Percentiles rank a stretch among this genome's conserved stretches.
Conservation (phyloP, 2,797 vertebrate species). For the Alfaro cultratus region DNA sequence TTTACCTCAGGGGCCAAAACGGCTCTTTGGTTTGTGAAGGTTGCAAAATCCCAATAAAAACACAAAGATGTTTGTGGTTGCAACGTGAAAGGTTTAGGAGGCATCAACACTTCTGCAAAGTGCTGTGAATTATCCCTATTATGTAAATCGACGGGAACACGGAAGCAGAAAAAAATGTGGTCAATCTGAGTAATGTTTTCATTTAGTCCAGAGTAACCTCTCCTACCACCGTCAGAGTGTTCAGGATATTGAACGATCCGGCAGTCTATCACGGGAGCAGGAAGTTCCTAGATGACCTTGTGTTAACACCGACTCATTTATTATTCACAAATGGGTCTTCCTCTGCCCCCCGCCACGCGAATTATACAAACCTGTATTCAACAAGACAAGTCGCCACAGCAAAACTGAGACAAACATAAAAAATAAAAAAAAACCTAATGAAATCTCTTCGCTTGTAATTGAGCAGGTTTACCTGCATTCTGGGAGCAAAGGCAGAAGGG, state of each 20-base stretch:
- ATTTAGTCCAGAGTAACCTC: slow-evolving; percentile 2
- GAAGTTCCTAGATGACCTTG: slow-evolving; percentile 29
- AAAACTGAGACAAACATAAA: slow-evolving; percentile 43
- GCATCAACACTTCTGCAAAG: not conserved
- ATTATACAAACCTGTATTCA: slow-evolving; percentile 59
- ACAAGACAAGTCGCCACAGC: slow-evolving; percentile 28
- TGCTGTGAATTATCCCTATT: not conserved
- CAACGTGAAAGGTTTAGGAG: not conserved
- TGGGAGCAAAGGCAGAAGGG: slow-evolving; percentile 16
- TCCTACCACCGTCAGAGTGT: not conserved
- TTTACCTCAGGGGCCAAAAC: no score
- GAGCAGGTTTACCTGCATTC: slow-evolving; percentile 54
- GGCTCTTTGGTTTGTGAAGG: no score
- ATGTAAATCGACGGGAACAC: not conserved
- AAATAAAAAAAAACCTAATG: slow-evolving; percentile 42
- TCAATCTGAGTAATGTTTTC: not conserved
- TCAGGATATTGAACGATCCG: slow-evolving; percentile 27
- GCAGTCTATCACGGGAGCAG: slow-evolving; percentile 27
- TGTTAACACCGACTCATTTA: slow-evolving; percentile 59
- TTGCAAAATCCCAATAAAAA: not conserved
- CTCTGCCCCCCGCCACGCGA: not conserved
- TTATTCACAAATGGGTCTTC: slow-evolving; percentile 58
- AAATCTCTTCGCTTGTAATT: slow-evolving; percentile 56
- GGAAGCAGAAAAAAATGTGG: not conserved
- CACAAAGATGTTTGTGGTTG: not conserved